A percentile compares a stretch with the other conserved stretches of the same genome.
phyloP scores from a whole-genome alignment of 2,113 vertebrate genomes.

The Aptenodytes patagonicus region DNA sequence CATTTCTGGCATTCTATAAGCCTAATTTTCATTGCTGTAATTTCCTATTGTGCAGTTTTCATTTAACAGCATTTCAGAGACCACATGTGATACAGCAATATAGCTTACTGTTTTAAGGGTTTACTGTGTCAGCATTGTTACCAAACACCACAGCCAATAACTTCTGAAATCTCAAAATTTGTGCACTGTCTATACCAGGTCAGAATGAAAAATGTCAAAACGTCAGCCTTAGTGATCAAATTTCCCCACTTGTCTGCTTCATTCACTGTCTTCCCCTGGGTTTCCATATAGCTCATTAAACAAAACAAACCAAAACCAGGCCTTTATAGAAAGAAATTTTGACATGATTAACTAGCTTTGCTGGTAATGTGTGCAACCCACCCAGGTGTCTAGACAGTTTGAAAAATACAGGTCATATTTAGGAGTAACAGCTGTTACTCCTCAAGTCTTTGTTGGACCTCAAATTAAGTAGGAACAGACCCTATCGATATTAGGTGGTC shows the following conservation, averaged over 20 bases:
- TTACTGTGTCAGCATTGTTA: not conserved
- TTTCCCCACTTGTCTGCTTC: not conserved
- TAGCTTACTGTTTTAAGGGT: not conserved
- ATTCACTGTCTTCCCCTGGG: not conserved
- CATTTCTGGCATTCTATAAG: not conserved
- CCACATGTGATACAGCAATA: not conserved
- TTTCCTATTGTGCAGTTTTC: not conserved
- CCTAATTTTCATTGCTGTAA: not conserved
- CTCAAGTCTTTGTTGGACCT: not conserved
- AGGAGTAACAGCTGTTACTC: constrained; percentile 14
- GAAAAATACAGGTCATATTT: constrained; percentile 40
- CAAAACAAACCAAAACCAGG: not conserved
- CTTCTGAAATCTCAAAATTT: not conserved
- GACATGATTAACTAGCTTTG: constrained; percentile 33
- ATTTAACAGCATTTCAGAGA: not conserved
- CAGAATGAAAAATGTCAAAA: not conserved
- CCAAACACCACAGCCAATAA: not conserved
- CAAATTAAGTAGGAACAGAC: not conserved
- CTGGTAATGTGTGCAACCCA: constrained; percentile 16
- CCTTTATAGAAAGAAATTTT: not conserved
- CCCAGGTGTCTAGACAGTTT: constrained; percentile 50
- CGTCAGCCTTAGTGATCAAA: not conserved
- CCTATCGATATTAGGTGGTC: not conserved
- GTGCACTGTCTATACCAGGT: not conserved
- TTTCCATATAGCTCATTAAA: not conserved